Evolutionary conservation across 2,113 vertebrate genomes (phyloP).

Genomic region (Bombycilla garrulus): DNA sequence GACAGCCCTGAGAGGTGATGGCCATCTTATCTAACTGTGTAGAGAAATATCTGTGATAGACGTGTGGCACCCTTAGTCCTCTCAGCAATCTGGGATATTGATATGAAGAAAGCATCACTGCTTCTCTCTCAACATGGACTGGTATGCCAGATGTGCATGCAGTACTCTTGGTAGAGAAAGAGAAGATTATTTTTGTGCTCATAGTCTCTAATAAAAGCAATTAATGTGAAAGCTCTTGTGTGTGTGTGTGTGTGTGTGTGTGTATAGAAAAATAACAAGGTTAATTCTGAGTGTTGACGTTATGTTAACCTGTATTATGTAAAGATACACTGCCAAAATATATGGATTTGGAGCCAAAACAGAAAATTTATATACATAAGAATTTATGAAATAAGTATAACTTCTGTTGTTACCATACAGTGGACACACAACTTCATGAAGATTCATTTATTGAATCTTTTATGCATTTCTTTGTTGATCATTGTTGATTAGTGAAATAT

Average conservation of each 20-base stretch:
- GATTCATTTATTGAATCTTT: not conserved
- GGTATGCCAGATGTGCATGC: not conserved
- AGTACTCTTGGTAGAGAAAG: not conserved
- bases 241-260: not conserved
- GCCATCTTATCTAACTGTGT: not conserved
- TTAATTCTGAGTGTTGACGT: not conserved
- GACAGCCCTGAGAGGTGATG: not conserved
- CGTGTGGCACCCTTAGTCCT: not conserved
- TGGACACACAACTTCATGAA: not conserved
- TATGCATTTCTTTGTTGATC: not conserved
- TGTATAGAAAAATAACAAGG: not conserved
- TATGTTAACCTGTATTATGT: not conserved
- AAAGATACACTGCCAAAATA: not conserved
- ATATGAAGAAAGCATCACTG: not conserved
- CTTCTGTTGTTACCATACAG: not conserved
- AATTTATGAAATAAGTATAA: not conserved
- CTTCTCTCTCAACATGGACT: not conserved
- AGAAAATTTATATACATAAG: not conserved
- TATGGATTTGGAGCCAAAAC: not conserved
- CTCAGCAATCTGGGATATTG: not conserved
- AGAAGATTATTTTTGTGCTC: not conserved
- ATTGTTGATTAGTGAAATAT: not conserved
- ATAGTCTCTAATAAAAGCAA: not conserved
- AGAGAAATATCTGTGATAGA: not conserved
- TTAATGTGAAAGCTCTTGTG: not conserved